phyloP scores from a whole-genome alignment of 2,113 vertebrate species.

The Dasyurus viverrinus region DNA sequence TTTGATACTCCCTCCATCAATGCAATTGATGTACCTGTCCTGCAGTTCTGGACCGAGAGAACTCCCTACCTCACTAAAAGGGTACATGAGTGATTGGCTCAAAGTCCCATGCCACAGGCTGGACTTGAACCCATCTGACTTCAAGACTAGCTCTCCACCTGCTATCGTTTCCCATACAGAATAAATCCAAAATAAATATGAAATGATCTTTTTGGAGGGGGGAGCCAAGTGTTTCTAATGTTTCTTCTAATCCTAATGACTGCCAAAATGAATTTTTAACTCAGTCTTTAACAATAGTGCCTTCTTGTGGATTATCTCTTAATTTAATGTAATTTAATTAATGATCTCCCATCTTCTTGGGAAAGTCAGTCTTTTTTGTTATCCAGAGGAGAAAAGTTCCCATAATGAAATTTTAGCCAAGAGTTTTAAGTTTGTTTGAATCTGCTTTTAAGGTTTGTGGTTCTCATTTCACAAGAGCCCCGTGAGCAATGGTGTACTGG shows the following conservation, averaged over 20 bases:
- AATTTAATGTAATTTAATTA: too few species aligned
- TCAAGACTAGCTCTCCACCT: too few species aligned
- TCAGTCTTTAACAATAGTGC: not conserved
- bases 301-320: not conserved
- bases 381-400: not conserved
- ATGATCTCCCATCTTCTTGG: not conserved
- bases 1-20: not conserved
- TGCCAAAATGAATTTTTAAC: not conserved
- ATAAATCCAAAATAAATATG: too few species aligned
- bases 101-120: not conserved
- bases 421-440: not conserved
- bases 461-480: not conserved
- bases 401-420: not conserved
- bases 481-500: not conserved
- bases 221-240: not conserved
- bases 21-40: not conserved
- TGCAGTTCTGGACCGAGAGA: too few species aligned
- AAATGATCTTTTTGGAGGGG: too few species aligned
- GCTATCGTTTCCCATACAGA: too few species aligned
- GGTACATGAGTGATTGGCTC: not conserved
- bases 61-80: not conserved
- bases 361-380: not conserved
- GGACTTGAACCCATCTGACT: too few species aligned
- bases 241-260: not conserved
- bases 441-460: not conserved